These are phyloP conservation scores for Archips xylosteana DNA, from an alignment of 2,888 invertebrate species.

Conservation along the genomic window DNA sequence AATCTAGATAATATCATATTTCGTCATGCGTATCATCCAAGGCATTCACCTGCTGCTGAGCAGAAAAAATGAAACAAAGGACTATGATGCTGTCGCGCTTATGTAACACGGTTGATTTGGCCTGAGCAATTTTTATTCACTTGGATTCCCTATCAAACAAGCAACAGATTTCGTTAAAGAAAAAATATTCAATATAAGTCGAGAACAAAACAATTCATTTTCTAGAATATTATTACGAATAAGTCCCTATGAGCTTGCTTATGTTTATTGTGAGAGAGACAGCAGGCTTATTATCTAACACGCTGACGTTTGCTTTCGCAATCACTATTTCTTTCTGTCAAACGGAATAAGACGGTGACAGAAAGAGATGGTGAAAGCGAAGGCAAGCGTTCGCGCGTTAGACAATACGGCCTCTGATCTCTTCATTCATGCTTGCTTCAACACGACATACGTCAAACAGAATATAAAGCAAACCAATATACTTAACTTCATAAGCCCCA, in stretches of 20 bases:
- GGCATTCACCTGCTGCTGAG: conserved; percentile 7
- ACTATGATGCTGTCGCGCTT: conserved; percentile 16
- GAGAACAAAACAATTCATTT: conserved; percentile 1
- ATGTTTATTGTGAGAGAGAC: too few species aligned
- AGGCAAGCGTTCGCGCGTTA: too few species aligned
- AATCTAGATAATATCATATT: not conserved
- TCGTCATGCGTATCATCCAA: not conserved
- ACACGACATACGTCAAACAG: too few species aligned
- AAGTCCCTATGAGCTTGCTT: not conserved
- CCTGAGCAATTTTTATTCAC: conserved; percentile 39
- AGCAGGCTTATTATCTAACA: too few species aligned
- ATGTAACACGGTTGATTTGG: conserved; percentile 33
- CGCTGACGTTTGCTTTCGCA: too few species aligned
- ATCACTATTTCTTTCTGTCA: too few species aligned
- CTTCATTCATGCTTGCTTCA: too few species aligned
- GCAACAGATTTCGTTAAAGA: not conserved
- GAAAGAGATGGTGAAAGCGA: too few species aligned
- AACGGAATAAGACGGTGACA: too few species aligned
- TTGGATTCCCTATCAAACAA: conserved; percentile 21
- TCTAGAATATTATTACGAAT: not conserved
- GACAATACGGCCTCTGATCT: too few species aligned
- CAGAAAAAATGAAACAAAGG: conserved; percentile 27
- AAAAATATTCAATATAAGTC: not conserved
- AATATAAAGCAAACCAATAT: not conserved
- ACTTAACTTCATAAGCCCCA: too few species aligned